A percentile compares a stretch with the other conserved stretches of the same genome.
These are phyloP conservation scores for Masticophis lateralis DNA, from an alignment of 2,797 vertebrate genomes.

Conservation along the genomic window DNA sequence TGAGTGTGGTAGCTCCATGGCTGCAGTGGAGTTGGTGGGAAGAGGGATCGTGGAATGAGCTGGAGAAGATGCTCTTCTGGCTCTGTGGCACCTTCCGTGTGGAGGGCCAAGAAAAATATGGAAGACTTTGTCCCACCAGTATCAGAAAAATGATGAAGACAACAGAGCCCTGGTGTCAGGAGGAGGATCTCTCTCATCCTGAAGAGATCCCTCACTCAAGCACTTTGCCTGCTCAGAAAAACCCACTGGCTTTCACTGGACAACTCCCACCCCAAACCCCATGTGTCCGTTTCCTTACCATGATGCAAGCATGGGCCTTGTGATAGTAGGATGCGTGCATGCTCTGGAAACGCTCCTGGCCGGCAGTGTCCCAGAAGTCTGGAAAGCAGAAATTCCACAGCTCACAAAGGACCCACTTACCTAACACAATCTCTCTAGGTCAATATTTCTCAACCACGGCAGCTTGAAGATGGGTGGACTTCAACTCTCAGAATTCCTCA, in stretches of 20 bases:
- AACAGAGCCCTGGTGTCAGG: not conserved
- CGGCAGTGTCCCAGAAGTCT: conserved; percentile 98
- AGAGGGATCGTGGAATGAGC: not conserved
- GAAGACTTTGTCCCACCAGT: not conserved
- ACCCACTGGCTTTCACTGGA: not conserved
- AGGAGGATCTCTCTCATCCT: not conserved
- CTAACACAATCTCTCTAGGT: rapidly evolving
- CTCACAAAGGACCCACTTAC: not conserved
- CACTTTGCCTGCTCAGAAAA: not conserved
- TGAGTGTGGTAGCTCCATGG: not conserved
- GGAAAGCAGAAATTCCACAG: conserved; percentile 18
- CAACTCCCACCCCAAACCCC: not conserved
- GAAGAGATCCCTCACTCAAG: not conserved
- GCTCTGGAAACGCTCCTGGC: conserved; percentile 94
- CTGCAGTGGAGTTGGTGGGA: not conserved
- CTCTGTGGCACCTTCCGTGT: not conserved
- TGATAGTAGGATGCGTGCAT: conserved; percentile 97
- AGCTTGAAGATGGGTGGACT: not conserved
- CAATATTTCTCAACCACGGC: not conserved
- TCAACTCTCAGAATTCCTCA: not conserved
- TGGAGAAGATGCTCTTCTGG: not conserved
- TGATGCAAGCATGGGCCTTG: conserved; percentile 94
- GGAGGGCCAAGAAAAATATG: not conserved
- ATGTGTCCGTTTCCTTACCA: conserved; percentile 75
- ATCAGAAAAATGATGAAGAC: not conserved